Conservation (phyloP, 2,888 invertebrate genomes). For the Dorcus parallelipipedus region DNA sequence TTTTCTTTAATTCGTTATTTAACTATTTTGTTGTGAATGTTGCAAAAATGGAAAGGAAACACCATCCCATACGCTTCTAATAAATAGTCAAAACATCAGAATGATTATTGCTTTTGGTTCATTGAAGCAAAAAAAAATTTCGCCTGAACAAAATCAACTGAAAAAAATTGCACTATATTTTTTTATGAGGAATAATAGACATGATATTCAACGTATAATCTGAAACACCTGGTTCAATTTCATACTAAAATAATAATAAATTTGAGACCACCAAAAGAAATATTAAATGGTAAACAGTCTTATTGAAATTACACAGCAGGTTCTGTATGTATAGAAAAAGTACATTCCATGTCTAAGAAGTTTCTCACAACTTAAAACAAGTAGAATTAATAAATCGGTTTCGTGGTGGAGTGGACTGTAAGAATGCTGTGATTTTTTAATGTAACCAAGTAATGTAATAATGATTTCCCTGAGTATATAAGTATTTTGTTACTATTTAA, state of each 20-base stretch:
- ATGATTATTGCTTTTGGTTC: no score
- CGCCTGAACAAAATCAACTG: neutral
- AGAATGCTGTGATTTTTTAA: conserved; percentile 42
- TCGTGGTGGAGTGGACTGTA: conserved; percentile 39
- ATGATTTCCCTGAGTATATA: conserved; percentile 14
- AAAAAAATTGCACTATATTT: neutral
- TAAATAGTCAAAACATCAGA: no score
- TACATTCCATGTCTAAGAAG: conserved; percentile 23
- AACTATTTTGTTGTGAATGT: no score
- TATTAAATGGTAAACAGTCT: conserved; percentile 8
- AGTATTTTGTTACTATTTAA: conserved; percentile 19
- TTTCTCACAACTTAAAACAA: conserved; percentile 7
- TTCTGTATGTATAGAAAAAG: conserved; percentile 23
- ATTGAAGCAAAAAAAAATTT: no score
- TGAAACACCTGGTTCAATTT: conserved; percentile 17
- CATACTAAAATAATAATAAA: conserved; percentile 7
- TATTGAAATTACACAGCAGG: conserved; percentile 23
- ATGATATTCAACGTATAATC: conserved; percentile 15
- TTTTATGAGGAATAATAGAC: neutral
- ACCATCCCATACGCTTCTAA: no score
- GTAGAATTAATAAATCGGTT: conserved; percentile 28
- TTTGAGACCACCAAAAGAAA: conserved; percentile 3
- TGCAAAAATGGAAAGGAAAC: no score
- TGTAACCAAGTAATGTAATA: conserved; percentile 22
- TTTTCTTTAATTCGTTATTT: no score